Evolutionary conservation across 2,797 vertebrate species (phyloP), one percentile per base, ranked within the genome.

Genomic region (Pempheris klunzingeri): DNA sequence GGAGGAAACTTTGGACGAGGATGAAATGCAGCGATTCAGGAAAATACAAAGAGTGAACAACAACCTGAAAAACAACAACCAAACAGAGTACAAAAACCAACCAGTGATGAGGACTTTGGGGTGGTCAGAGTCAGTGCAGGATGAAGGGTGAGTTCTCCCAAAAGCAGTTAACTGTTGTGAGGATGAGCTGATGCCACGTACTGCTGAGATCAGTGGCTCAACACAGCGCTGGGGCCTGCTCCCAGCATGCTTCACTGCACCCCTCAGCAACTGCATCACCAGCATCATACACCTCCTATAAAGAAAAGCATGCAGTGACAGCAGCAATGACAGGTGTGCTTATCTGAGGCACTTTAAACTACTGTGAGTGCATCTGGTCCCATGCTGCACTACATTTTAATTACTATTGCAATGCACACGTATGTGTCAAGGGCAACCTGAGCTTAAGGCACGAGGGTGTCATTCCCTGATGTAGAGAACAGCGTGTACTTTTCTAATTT

Each of bases 61-160:
- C 2, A 41, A 32, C 32, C 24, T 11, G 34, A 15, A 3, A 3
- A 7, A 24, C 32, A 14, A 24, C 17, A 3, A 1, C 38, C 11
- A 5, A 17, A 59, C 6, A 15, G 6, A 8, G 11, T 20, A 15
- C 22, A 58, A 28, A 70, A 66, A 70, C 55, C n/a, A 26, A 98
- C 97, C 97, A 88, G 97, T 98, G 93, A 98, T 97, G 9, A 98
- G 94, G 80, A 98, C 89, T 43, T 96, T 95, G 1, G 96, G 97
- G 36, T 93, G 95, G 69, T 96, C 93, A 0, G 92, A 86, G 64
- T 96, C 95, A 0, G 95, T 85, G 88, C 95, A 94, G 0, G 96
- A 93, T 6, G 94, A 90, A 0, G 94, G 95, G 75, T 94, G 94
- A 87, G 95, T 96, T 78, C 55, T 88, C 49, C 95, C 95, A 3